A percentile compares a stretch with the other conserved stretches of the same genome.
Conservation (phyloP, 37 sponge, comb jelly and placozoan species). For the Amphimedon queenslandica region DNA sequence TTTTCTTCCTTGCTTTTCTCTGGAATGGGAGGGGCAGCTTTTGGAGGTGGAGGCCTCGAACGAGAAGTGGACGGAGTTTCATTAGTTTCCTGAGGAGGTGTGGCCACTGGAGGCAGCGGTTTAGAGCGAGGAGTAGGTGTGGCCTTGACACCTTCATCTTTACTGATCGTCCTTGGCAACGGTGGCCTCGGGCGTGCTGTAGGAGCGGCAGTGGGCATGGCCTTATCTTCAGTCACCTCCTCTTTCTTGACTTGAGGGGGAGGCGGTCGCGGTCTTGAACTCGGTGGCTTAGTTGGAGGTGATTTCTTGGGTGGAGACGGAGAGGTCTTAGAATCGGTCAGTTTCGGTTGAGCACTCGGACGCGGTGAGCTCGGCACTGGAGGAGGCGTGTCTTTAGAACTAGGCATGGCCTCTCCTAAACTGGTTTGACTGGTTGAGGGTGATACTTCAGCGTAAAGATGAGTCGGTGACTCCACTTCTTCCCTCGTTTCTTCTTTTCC, state of each 20-base stretch:
- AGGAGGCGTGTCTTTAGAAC: not conserved
- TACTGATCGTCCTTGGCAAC: too few species aligned
- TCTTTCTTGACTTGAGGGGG: too few species aligned
- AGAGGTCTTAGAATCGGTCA: not conserved
- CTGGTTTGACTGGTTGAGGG: not conserved
- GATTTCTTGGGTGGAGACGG: not conserved
- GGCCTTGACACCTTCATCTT: too few species aligned
- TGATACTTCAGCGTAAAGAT: not conserved
- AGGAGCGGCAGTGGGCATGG: too few species aligned
- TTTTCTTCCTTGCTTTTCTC: not conserved
- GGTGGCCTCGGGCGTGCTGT: too few species aligned
- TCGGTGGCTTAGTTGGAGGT: slow-evolving; percentile 25
- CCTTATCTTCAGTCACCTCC: too few species aligned
- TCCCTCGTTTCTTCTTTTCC: not conserved
- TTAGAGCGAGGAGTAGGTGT: too few species aligned
- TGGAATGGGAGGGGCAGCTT: not conserved
- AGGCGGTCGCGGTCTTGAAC: too few species aligned
- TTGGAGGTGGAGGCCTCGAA: not conserved
- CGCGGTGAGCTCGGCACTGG: slow-evolving; percentile 3
- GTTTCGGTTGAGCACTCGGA: slow-evolving; percentile 1
- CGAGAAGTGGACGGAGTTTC: not conserved
- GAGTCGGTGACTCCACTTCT: slow-evolving; percentile 1
- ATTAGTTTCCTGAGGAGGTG: too few species aligned
- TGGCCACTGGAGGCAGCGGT: too few species aligned
- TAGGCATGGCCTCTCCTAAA: not conserved